phyloP scores from a whole-genome alignment of 23 tunicate genomes.

The Halocynthia aurantium region DNA sequence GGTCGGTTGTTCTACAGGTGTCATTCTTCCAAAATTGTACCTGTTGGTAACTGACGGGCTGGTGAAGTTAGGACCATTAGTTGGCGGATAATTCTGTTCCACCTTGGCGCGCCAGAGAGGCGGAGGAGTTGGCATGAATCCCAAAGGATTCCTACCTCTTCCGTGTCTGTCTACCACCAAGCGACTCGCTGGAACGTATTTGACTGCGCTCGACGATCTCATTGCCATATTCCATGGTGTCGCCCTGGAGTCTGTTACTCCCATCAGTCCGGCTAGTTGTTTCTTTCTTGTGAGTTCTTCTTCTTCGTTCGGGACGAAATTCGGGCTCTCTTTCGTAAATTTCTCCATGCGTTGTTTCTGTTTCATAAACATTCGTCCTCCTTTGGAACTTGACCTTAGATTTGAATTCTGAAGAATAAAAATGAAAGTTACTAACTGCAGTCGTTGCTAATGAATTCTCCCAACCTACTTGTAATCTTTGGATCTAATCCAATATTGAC shows the following conservation, averaged over 20 bases:
- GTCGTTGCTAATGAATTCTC: too few relatives aligned
- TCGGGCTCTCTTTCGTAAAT: slow-evolving; percentile 28
- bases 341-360: slow-evolving; percentile 65
- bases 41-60: background rate
- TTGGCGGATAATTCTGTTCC: slow-evolving; percentile 37
- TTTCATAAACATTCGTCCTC: slow-evolving; percentile 65
- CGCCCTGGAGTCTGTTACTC: background rate
- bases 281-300: background rate
- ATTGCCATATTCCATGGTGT: slow-evolving; percentile 40
- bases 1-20: background rate
- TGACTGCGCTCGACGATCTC: slow-evolving; percentile 30
- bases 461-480: background rate
- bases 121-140: slow-evolving; percentile 34
- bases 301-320: slow-evolving; percentile 2
- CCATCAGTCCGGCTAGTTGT: background rate
- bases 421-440: background rate
- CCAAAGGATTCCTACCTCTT: slow-evolving; percentile 9
- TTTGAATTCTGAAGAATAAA: slow-evolving; percentile 7
- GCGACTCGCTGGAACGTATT: slow-evolving; percentile 28
- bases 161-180: background rate
- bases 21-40: background rate
- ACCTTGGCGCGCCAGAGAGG: slow-evolving; percentile 74
- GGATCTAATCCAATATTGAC: background rate
- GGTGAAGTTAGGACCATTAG: background rate
- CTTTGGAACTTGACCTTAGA: slow-evolving; percentile 40